Evolutionary conservation across 2,888 invertebrate species (phyloP).

Genomic region (Pammene fasciana): DNA sequence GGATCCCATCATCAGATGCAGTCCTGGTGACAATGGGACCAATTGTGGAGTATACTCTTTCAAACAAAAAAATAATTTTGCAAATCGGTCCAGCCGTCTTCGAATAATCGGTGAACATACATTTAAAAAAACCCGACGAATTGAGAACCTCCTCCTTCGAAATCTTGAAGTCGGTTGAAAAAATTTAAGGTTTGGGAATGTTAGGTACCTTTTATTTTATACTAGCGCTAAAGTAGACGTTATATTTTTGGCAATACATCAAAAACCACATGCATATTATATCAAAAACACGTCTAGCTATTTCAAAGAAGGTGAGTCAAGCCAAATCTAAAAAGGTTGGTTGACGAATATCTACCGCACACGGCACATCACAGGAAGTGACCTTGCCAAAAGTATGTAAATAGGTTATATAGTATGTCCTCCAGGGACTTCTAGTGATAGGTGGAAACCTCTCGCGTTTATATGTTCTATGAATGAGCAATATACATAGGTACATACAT

Average conservation of each 20-base stretch:
- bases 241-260: conserved; percentile 11
- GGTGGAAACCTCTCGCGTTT: conserved; percentile 1
- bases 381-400: conserved; percentile 18
- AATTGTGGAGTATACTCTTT: too few relatives aligned
- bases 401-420: not conserved
- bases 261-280: not conserved
- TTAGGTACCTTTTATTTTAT: too few relatives aligned
- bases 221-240: too few relatives aligned
- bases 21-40: too few relatives aligned
- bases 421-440: conserved; percentile 11
- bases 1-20: too few relatives aligned
- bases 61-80: too few relatives aligned
- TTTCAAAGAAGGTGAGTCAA: conserved; percentile 24
- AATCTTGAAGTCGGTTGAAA: too few relatives aligned
- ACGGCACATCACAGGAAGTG: conserved; percentile 12
- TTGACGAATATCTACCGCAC: conserved; percentile 5
- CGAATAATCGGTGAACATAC: too few relatives aligned
- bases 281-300: conserved; percentile 14
- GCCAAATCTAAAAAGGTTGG: conserved; percentile 12
- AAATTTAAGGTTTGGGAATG: too few relatives aligned
- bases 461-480: conserved; percentile 46
- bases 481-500: conserved; percentile 49
- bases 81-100: too few relatives aligned
- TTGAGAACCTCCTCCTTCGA: too few relatives aligned
- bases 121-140: too few relatives aligned